Evolutionary conservation across 2,113 vertebrate genomes (phyloP).

Genomic region (Tachycineta bicolor): DNA sequence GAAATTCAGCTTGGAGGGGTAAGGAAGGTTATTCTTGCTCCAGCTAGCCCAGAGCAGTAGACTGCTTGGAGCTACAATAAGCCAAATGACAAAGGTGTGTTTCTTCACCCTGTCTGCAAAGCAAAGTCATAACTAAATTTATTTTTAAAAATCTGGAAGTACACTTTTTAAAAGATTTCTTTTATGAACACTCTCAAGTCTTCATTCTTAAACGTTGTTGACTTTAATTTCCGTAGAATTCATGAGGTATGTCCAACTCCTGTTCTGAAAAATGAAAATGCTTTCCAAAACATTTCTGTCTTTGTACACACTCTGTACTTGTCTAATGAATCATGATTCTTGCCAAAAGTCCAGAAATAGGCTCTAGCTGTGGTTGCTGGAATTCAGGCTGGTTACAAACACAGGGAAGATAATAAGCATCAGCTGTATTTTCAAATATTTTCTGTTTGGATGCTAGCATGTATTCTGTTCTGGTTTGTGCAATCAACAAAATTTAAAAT

Average conservation of each 20-base stretch:
- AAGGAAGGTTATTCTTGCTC: neutral
- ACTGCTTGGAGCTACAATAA: neutral
- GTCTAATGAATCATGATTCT: neutral
- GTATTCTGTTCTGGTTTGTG: conserved; percentile 33
- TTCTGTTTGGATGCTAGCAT: conserved; percentile 7
- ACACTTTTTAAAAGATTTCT: fast-evolving
- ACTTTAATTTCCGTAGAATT: neutral
- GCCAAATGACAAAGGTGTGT: neutral
- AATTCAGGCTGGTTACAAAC: conserved; percentile 26
- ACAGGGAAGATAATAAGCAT: conserved; percentile 49
- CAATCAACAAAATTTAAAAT: conserved; percentile 1
- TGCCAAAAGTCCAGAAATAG: conserved; percentile 7
- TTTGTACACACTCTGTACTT: neutral
- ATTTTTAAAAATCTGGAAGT: neutral
- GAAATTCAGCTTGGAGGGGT: neutral
- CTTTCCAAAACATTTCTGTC: neutral
- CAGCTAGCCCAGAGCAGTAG: neutral
- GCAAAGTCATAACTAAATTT: neutral
- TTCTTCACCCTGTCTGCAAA: neutral
- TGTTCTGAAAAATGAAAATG: neutral
- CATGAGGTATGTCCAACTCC: neutral
- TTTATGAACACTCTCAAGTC: neutral
- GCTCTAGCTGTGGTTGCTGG: neutral
- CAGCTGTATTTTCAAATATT: conserved; percentile 70
- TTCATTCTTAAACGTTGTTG: neutral